phyloP scores from a whole-genome alignment of 2,113 vertebrate species.

The Gorsachius goisagi region DNA sequence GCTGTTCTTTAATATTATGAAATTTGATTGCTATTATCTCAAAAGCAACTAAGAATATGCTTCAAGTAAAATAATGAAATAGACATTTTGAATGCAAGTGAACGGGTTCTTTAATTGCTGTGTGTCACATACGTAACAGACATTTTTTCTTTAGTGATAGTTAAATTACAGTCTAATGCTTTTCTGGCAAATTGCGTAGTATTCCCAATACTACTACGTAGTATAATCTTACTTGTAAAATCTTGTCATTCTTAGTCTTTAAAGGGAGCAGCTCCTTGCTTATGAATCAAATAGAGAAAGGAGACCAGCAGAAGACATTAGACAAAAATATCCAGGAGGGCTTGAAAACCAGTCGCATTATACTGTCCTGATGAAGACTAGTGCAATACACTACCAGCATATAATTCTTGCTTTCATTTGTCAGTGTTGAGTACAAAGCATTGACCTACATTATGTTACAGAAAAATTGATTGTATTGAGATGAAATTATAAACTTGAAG shows the following conservation, averaged over 20 bases:
- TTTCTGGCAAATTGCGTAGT: not conserved
- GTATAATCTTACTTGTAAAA: constrained; percentile 11
- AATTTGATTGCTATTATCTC: not conserved
- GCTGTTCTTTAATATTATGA: not conserved
- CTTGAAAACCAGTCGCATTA: not conserved
- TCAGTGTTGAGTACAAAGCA: not conserved
- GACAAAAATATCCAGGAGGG: not conserved
- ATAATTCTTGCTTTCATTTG: not conserved
- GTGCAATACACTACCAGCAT: not conserved
- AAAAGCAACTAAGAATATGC: not conserved
- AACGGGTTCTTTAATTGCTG: constrained; percentile 1
- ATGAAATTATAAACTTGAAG: not conserved
- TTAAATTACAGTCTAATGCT: not conserved
- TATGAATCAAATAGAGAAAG: not conserved
- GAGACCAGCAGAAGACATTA: not conserved
- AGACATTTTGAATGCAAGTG: not conserved
- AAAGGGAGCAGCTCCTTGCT: not conserved
- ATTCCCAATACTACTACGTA: not conserved
- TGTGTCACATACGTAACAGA: not conserved
- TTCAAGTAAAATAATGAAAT: not conserved
- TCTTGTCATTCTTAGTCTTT: not conserved
- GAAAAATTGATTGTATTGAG: not conserved
- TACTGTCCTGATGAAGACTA: not conserved
- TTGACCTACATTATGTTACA: not conserved
- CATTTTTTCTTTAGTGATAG: not conserved